These are phyloP conservation scores for Arion vulgaris DNA, from an alignment of 1,140 invertebrate species.

Conservation along the genomic window DNA sequence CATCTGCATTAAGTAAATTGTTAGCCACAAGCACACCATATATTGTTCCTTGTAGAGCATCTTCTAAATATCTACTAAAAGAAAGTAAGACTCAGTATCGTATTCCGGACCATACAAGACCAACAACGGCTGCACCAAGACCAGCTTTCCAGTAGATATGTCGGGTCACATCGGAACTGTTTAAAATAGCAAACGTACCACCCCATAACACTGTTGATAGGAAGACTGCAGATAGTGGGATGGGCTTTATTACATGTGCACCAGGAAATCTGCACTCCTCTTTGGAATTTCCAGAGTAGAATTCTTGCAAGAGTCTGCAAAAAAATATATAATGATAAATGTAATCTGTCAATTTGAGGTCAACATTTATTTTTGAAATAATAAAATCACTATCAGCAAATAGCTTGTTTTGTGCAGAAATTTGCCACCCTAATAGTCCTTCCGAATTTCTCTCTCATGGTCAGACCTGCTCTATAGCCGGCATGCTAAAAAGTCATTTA, in stretches of 20 bases:
- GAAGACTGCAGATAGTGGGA: slow-evolving; percentile 1
- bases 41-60: no score
- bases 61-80: no score
- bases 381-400: no score
- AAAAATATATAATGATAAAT: background rate
- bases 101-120: background rate
- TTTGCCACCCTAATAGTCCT: no score
- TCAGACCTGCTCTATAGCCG: no score
- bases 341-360: no score
- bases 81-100: background rate
- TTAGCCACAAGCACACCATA: no score
- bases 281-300: background rate
- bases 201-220: slow-evolving; percentile 26
- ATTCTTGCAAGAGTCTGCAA: slow-evolving; percentile 26
- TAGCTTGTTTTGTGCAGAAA: no score
- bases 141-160: slow-evolving; percentile 15
- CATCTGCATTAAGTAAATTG: no score
- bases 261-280: slow-evolving; percentile 29
- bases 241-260: background rate
- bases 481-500: no score
- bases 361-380: no score
- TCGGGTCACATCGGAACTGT: background rate
- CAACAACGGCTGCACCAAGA: background rate
- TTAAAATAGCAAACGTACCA: slow-evolving; percentile 7
- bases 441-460: no score